Evolutionary conservation across 2,113 vertebrate species (phyloP).

Genomic region (Neotoma lepida): DNA sequence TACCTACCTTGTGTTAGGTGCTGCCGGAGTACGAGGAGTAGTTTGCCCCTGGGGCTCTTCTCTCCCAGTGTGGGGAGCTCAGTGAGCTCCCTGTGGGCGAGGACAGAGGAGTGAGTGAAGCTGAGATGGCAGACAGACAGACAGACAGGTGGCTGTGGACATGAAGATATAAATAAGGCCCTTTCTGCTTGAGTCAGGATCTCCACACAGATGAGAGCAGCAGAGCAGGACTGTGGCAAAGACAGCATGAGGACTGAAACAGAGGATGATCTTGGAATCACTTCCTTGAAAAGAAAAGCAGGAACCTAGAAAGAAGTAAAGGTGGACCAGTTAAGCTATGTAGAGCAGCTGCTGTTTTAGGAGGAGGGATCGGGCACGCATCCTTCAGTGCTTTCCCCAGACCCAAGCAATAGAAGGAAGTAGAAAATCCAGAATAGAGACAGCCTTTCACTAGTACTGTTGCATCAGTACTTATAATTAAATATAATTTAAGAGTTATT

Average conservation of each 20-base stretch:
- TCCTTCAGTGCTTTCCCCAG: background rate
- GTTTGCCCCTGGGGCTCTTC: background rate
- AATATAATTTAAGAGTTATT: slow-evolving; percentile 42
- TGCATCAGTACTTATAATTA: background rate
- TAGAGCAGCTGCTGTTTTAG: background rate
- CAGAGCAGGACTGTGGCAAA: background rate
- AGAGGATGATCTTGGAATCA: background rate
- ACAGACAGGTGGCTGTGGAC: no score
- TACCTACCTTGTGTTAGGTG: background rate
- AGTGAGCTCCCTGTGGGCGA: background rate
- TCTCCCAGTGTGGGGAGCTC: background rate
- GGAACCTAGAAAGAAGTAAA: slow-evolving; percentile 17
- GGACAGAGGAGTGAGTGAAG: background rate
- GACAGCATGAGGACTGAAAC: background rate
- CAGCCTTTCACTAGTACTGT: background rate
- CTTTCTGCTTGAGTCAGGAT: background rate
- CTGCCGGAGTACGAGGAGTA: background rate
- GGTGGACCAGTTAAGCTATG: background rate
- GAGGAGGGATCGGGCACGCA: background rate
- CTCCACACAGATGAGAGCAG: background rate
- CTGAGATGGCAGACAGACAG: background rate
- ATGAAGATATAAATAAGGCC: background rate
- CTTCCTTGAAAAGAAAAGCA: background rate
- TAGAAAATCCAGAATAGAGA: background rate
- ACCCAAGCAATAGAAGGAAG: background rate